Conservation (phyloP, 2,797 vertebrate genomes). For the Eptatretus atami region DNA sequence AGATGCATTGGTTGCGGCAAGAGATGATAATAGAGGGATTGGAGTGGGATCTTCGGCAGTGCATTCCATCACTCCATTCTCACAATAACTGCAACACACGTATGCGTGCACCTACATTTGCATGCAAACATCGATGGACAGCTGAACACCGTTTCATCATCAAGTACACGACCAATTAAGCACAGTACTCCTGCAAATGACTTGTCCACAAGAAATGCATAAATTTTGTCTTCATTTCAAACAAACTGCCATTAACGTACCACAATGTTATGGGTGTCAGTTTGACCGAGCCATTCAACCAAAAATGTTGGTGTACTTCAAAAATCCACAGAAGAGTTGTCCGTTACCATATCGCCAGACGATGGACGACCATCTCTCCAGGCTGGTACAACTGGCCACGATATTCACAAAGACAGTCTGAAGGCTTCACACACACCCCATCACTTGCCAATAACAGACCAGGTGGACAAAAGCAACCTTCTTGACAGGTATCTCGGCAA, state of each 20-base stretch:
- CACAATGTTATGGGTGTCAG: background rate
- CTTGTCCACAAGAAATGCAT: no score
- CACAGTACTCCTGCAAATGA: no score
- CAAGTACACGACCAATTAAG: no score
- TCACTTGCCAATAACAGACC: slow-evolving; percentile 23
- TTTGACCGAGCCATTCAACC: background rate
- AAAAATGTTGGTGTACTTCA: background rate
- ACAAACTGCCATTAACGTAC: background rate
- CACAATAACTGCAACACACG: slow-evolving; percentile 34
- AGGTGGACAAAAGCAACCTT: slow-evolving; percentile 54
- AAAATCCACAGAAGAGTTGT: background rate
- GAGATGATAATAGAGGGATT: slow-evolving; percentile 23
- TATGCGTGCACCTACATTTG: no score
- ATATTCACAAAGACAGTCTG: slow-evolving; percentile 47
- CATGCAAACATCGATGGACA: no score
- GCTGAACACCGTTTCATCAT: no score
- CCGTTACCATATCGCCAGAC: slow-evolving; percentile 42
- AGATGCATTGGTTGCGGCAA: slow-evolving; percentile 20
- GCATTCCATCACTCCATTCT: slow-evolving; percentile 58
- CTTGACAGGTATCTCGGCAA: slow-evolving; percentile 30
- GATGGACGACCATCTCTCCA: slow-evolving; percentile 46
- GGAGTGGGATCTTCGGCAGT: slow-evolving; percentile 20
- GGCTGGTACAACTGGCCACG: slow-evolving; percentile 74
- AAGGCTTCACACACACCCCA: slow-evolving; percentile 28
- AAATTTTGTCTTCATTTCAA: no score